Evolutionary conservation across 2,888 invertebrate genomes (phyloP), one percentile per base, ranked within the genome.

Genomic region (Hydrotaea diabolus): DNA sequence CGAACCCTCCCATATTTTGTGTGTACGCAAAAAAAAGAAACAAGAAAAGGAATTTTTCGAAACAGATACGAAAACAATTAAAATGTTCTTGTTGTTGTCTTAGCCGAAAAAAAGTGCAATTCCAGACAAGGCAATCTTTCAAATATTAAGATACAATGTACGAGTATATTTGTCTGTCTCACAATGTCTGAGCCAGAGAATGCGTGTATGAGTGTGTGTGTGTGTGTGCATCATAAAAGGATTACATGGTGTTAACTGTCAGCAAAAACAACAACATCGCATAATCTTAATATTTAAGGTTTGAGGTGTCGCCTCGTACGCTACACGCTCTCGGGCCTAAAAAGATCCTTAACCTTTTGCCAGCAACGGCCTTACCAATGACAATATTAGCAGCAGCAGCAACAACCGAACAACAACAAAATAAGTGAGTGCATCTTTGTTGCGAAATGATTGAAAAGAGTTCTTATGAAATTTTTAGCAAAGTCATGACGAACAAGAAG

Each of bases 221-320:
- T 23, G 23, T 66, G 19, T 66, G 19, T 39, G 43, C 39, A 11
- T 77, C 26, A 64, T 80, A 77, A 80, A 71, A 77, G 69, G 71
- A 78, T 77, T 57, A 64, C 57, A 74, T 73, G 74, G 59, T 77
- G 53, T 73, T 74, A 77, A 77, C 80, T 80, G 26, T 75, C 46
- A 59, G 73, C 46, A 59, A 75, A 59, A 43, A 74, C 66, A 76
- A 64, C 62, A 76, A 69, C 13, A 74, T 1, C 23, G 36, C 43
- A 31, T 15, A 43, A 17, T 53, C 46, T 69, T 73, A 64, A 83
- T 21, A 74, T 77, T 80, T 74, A 77, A 73, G 73, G 59, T 73
- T 66, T 57, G 43, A 73, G 72, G 53, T 76, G 72, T 74, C 21
- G 43, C 21, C 39, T 73, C 19, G 43, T 43, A 13, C 15, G 36